Conservation (phyloP, 1,140 invertebrate genomes). For the Andrena cerasifolii region DNA sequence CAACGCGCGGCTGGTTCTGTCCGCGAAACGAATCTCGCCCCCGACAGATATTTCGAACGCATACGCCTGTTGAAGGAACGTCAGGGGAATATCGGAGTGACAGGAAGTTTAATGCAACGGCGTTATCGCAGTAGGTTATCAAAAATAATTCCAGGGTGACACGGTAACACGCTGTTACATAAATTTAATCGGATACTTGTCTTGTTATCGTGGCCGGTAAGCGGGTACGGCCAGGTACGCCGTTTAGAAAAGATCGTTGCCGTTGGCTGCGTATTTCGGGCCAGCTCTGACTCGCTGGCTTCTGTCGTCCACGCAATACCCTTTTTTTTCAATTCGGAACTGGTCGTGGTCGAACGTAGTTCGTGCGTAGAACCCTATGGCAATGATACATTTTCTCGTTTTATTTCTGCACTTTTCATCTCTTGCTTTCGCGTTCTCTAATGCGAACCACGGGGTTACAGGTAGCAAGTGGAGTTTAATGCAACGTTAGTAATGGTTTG, state of each 20-base stretch:
- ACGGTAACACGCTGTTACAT: slow-evolving; percentile 71
- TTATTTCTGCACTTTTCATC: too few species aligned
- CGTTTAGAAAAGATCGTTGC: slow-evolving; percentile 61
- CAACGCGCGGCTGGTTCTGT: slow-evolving; percentile 14
- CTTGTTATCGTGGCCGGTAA: slow-evolving; percentile 70
- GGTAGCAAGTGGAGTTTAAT: too few species aligned
- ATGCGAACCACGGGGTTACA: too few species aligned
- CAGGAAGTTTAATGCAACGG: slow-evolving; percentile 58
- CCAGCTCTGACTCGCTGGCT: slow-evolving; percentile 2
- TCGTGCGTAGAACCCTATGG: not conserved
- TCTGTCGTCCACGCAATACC: not conserved
- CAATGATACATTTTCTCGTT: too few species aligned
- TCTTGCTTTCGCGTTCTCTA: too few species aligned
- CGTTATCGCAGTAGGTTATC: slow-evolving; percentile 72
- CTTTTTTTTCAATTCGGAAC: slow-evolving; percentile 22
- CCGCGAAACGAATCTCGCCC: not conserved
- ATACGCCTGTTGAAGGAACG: slow-evolving; percentile 22
- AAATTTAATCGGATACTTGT: slow-evolving; percentile 76
- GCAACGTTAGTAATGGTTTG: too few species aligned
- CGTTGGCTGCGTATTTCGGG: slow-evolving; percentile 57
- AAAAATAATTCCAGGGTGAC: slow-evolving; percentile 72
- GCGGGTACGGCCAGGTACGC: slow-evolving; percentile 67
- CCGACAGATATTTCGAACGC: not conserved
- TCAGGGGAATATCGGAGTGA: slow-evolving; percentile 57
- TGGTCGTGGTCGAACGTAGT: not conserved